Conservation (phyloP, 2,113 vertebrate genomes). For the Rhipidura dahli region DNA sequence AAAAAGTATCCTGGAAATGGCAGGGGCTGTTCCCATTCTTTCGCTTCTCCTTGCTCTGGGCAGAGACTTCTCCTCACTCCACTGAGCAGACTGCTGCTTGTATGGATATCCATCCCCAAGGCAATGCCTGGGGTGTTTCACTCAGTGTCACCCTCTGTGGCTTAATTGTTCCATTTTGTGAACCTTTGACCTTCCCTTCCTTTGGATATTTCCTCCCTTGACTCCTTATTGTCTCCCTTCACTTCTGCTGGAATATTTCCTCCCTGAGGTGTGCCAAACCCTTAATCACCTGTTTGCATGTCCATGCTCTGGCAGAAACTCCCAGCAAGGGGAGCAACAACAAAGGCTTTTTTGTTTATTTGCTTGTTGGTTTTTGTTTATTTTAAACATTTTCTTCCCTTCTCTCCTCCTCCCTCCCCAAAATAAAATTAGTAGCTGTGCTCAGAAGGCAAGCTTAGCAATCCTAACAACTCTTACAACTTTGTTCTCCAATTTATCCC, state of each 20-base stretch:
- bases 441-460: slow-evolving; percentile 7
- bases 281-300: slow-evolving; percentile 8
- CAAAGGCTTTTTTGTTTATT: slow-evolving; percentile 31
- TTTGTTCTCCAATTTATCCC: background rate
- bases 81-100: background rate
- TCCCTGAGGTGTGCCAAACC: slow-evolving; percentile 38
- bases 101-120: background rate
- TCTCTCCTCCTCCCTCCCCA: background rate
- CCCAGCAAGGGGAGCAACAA: slow-evolving; percentile 22
- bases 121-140: background rate
- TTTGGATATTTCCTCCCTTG: slow-evolving; percentile 4
- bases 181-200: slow-evolving; percentile 43
- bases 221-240: background rate
- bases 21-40: background rate
- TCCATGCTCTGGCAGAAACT: slow-evolving; percentile 18
- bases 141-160: background rate
- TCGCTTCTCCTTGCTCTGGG: background rate
- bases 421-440: slow-evolving; percentile 32
- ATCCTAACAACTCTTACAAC: background rate
- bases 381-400: slow-evolving; percentile 9
- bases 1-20: background rate
- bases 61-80: background rate
- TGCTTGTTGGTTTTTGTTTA: background rate
- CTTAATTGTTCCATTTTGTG: background rate
- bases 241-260: slow-evolving; percentile 20